A percentile compares a stretch with the other conserved stretches of the same genome.
Evolutionary conservation across 2,113 vertebrate species (phyloP).

Genomic region (Equus quagga): DNA sequence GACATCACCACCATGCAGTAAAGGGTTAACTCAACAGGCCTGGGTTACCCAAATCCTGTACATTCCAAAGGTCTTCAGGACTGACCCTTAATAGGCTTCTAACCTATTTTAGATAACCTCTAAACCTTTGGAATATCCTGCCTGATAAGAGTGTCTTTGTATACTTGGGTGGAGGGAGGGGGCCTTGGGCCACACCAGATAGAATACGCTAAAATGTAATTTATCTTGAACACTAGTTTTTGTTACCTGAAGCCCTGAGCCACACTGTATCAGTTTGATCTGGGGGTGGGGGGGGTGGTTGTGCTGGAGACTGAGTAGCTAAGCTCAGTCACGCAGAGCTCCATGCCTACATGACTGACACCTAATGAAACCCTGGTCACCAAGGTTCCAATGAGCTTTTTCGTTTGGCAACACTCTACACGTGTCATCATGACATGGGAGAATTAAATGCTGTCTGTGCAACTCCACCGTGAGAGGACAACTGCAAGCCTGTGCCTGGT

Average conservation of each 20-base stretch:
- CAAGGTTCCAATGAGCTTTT: not conserved
- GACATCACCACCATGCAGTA: not conserved
- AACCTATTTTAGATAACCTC: not conserved
- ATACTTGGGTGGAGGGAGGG: not conserved
- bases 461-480: not conserved
- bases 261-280: not conserved
- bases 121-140: not conserved
- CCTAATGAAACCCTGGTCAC: not conserved
- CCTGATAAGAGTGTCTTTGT: not conserved
- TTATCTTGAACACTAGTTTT: not conserved
- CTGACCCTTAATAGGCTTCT: not conserved
- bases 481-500: not conserved
- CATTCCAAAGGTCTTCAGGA: not conserved
- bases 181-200: not conserved
- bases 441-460: not conserved
- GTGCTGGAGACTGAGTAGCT: not conserved
- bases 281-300: accelerated
- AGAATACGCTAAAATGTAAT: not conserved
- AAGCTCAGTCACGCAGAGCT: not conserved
- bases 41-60: not conserved
- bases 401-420: not conserved
- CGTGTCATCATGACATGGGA: not conserved
- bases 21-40: not conserved
- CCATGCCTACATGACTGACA: not conserved
- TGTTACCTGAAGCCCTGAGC: not conserved